Evolutionary conservation across 2,888 invertebrate species (phyloP).

Genomic region (Volucella inanis): DNA sequence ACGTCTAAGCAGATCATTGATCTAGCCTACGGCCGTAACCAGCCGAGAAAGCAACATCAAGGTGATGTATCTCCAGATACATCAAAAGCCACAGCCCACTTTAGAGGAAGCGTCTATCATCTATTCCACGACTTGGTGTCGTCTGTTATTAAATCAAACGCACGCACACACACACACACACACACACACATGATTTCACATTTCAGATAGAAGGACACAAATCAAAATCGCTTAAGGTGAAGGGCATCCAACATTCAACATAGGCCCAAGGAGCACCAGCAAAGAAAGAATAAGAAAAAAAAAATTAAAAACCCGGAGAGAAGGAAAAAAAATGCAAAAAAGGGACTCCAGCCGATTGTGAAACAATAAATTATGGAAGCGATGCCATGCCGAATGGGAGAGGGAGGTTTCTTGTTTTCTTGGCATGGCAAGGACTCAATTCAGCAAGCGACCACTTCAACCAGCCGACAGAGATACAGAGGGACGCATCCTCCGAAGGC

Average conservation of each 20-base stretch:
- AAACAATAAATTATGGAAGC: slow-evolving; percentile 72
- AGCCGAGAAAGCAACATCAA: slow-evolving; percentile 15
- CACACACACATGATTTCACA: slow-evolving; percentile 14
- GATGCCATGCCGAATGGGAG: slow-evolving; percentile 44
- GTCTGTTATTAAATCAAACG: slow-evolving; percentile 74
- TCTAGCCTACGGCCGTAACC: slow-evolving; percentile 36
- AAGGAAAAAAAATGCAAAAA: slow-evolving; percentile 49
- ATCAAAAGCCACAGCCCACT: slow-evolving; percentile 65
- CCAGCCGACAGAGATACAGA: not conserved
- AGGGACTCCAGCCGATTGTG: slow-evolving; percentile 73
- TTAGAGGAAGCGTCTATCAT: slow-evolving; percentile 70
- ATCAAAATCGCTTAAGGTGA: slow-evolving; percentile 72
- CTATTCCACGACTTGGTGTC: slow-evolving; percentile 60
- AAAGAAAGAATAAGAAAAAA: slow-evolving; percentile 10
- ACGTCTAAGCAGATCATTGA: slow-evolving; percentile 34
- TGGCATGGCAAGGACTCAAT: slow-evolving; percentile 66
- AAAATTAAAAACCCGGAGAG: slow-evolving; percentile 5
- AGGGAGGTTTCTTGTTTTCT: slow-evolving; percentile 64
- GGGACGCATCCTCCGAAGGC: slow-evolving; percentile 53
- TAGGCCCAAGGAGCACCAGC: slow-evolving; percentile 18
- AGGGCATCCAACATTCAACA: slow-evolving; percentile 45
- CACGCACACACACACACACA: slow-evolving; percentile 7
- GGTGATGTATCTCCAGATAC: slow-evolving; percentile 57
- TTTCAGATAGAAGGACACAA: slow-evolving; percentile 57
- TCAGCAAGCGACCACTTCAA: slow-evolving; percentile 17